These are phyloP conservation scores for Coreoperca whiteheadi DNA, from an alignment of 2,113 vertebrate species.

Conservation along the genomic window DNA sequence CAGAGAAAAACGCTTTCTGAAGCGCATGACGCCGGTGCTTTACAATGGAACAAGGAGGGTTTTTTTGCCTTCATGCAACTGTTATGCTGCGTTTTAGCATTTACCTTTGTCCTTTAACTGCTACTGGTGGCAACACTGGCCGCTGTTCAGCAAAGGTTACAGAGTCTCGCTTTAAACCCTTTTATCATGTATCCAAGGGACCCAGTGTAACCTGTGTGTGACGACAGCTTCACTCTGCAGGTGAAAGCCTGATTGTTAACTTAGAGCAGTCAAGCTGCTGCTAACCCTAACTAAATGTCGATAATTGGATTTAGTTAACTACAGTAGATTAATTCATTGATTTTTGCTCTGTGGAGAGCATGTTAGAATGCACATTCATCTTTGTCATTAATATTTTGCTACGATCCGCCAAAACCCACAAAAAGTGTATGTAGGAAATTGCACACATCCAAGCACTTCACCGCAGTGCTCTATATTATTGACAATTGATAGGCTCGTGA, in stretches of 20 bases:
- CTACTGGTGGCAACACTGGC: background rate
- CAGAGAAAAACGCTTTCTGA: background rate
- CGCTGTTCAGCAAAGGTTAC: background rate
- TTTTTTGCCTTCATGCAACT: background rate
- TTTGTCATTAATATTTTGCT: background rate
- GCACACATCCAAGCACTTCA: background rate
- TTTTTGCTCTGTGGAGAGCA: no score
- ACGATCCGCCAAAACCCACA: background rate
- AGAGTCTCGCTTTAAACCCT: no score
- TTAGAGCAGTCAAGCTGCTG: no score
- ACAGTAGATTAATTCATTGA: no score
- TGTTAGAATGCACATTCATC: background rate
- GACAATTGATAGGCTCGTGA: constrained; percentile 1
- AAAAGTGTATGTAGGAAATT: background rate
- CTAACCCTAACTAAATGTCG: no score
- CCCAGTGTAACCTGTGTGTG: no score
- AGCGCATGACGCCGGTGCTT: background rate
- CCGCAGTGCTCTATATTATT: background rate
- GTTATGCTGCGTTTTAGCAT: background rate
- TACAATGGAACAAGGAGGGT: background rate
- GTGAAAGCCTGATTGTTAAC: no score
- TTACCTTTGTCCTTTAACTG: background rate
- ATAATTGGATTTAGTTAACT: no score
- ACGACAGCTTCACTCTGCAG: no score
- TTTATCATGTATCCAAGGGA: no score